Percentiles rank a stretch among this genome's conserved stretches.
Evolutionary conservation across 1,140 invertebrate genomes (phyloP).

Genomic region (Tetramorium simillimum): DNA sequence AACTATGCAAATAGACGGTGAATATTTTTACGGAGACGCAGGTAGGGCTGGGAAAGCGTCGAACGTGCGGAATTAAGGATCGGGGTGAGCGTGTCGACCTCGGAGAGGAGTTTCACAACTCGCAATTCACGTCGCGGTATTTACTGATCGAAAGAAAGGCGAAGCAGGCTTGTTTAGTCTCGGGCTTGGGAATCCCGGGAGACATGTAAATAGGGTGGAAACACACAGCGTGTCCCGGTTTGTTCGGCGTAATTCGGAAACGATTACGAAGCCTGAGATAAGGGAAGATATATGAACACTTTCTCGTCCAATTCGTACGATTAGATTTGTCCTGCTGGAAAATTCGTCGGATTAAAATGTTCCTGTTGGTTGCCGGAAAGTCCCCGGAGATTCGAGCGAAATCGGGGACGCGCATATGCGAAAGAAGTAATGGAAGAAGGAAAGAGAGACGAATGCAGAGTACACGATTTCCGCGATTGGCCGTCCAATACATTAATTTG

Average conservation of each 20-base stretch:
- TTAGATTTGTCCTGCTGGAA: conserved; percentile 48
- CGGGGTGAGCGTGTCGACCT: conserved; percentile 16
- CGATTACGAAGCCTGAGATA: conserved; percentile 61
- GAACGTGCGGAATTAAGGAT: conserved; percentile 65
- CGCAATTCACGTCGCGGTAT: conserved; percentile 60
- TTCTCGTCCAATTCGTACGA: conserved; percentile 56
- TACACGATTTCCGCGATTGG: conserved; percentile 33
- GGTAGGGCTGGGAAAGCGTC: conserved; percentile 1
- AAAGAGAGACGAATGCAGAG: conserved; percentile 1
- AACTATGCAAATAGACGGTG: conserved; percentile 25
- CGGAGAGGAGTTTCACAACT: neutral
- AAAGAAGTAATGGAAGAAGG: neutral
- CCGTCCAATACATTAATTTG: conserved; percentile 25
- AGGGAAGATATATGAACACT: conserved; percentile 21
- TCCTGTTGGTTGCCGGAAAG: neutral
- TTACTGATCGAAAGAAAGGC: conserved; percentile 64
- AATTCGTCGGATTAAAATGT: conserved; percentile 53
- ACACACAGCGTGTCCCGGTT: conserved; percentile 53
- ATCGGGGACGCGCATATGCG: neutral
- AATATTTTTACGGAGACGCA: conserved; percentile 8
- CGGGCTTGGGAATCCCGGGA: conserved; percentile 37
- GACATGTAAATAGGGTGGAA: conserved; percentile 65
- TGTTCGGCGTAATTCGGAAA: conserved; percentile 65
- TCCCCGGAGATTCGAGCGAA: conserved; percentile 10
- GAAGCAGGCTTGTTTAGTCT: conserved; percentile 63